phyloP scores from a whole-genome alignment of 2,888 invertebrate species.

The Creontiades dilutus region DNA sequence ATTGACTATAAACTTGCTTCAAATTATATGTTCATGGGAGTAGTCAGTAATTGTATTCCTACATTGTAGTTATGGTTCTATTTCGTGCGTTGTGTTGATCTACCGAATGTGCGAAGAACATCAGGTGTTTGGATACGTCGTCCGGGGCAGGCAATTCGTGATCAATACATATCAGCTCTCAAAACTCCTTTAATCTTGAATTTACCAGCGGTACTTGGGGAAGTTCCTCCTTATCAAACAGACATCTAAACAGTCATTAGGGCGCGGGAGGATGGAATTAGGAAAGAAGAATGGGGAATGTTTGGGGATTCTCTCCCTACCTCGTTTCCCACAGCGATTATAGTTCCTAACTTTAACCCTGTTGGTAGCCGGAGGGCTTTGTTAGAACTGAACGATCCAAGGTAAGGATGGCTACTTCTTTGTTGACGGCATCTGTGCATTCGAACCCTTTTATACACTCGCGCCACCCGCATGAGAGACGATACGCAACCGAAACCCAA shows the following conservation, averaged over 20 bases:
- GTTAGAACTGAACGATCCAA: conserved; percentile 51
- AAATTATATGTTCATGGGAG: too few species aligned
- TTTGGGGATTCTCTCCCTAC: conserved; percentile 43
- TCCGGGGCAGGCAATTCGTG: not conserved
- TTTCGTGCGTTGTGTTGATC: too few species aligned
- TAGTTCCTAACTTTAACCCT: conserved; percentile 59
- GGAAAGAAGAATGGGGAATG: conserved; percentile 68
- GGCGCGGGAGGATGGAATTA: conserved; percentile 63
- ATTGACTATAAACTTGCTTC: too few species aligned
- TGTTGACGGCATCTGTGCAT: conserved; percentile 16
- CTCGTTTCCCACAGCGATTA: conserved; percentile 57
- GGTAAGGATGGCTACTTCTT: conserved; percentile 29
- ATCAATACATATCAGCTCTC: conserved; percentile 55
- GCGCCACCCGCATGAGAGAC: too few species aligned
- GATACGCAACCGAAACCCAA: too few species aligned
- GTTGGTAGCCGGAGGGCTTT: conserved; percentile 49
- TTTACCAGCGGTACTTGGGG: conserved; percentile 48
- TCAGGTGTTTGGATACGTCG: too few species aligned
- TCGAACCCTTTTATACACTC: too few species aligned
- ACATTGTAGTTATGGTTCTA: too few species aligned
- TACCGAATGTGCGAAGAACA: too few species aligned
- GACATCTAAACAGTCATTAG: conserved; percentile 67
- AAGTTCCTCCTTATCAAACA: conserved; percentile 67
- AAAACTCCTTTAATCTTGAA: conserved; percentile 50
- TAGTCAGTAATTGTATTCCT: too few species aligned